Conservation (phyloP, 2,888 invertebrate genomes). For the Diachrysia chrysitis region DNA sequence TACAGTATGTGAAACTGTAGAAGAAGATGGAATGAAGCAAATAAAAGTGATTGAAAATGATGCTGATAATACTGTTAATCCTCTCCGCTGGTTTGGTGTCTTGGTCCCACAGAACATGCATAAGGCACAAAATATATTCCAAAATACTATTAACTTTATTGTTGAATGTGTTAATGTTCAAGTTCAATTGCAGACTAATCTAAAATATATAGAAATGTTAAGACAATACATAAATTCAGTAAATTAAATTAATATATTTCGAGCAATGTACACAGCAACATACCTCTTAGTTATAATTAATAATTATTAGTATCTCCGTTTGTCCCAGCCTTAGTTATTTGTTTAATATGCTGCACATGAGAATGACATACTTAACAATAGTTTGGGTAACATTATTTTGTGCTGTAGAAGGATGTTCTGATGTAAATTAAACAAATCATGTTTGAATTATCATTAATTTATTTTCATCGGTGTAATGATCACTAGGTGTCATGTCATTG, state of each 20-base stretch:
- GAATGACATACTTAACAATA: too few relatives aligned
- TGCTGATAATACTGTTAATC: slow-evolving; percentile 86
- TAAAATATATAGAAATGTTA: slow-evolving; percentile 71
- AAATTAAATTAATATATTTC: slow-evolving; percentile 30
- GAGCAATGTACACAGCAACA: not conserved
- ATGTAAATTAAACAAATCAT: slow-evolving; percentile 44
- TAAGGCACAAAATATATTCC: slow-evolving; percentile 93
- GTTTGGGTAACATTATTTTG: not conserved
- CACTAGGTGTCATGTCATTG: slow-evolving; percentile 56
- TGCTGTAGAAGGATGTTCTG: not conserved
- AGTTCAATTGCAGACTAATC: slow-evolving; percentile 85
- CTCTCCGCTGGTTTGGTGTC: slow-evolving; percentile 96
- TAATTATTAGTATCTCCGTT: not conserved
- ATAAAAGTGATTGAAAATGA: slow-evolving; percentile 75
- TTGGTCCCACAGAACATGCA: slow-evolving; percentile 94
- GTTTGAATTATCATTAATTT: slow-evolving; percentile 53
- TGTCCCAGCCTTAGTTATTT: too few relatives aligned
- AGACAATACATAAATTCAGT: slow-evolving; percentile 68
- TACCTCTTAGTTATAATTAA: too few relatives aligned
- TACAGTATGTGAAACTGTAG: slow-evolving; percentile 74
- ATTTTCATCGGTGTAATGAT: slow-evolving; percentile 59
- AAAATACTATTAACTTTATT: slow-evolving; percentile 91
- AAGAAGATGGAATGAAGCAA: slow-evolving; percentile 81
- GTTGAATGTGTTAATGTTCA: slow-evolving; percentile 93
- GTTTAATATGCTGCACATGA: too few relatives aligned